Conservation (phyloP, 2,113 vertebrate genomes). For the Actenoides lindsayi region DNA sequence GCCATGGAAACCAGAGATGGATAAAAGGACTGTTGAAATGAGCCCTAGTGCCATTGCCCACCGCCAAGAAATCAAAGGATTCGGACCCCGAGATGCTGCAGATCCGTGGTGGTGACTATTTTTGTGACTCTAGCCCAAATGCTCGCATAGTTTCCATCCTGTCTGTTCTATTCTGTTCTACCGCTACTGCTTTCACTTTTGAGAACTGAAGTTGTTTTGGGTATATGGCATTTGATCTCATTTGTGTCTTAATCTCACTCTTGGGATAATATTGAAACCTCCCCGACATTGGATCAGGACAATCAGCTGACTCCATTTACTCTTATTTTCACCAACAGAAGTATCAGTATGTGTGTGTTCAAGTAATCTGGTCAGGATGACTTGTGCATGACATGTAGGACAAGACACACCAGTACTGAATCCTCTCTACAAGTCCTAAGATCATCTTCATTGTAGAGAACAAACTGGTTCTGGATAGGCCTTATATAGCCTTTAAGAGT, state of each 20-base stretch:
- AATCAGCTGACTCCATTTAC: background rate
- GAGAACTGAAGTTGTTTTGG: background rate
- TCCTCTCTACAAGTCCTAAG: background rate
- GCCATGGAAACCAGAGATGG: too few relatives aligned
- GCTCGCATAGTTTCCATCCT: too few relatives aligned
- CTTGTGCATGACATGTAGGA: background rate
- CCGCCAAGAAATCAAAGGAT: too few relatives aligned
- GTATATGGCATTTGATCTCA: background rate
- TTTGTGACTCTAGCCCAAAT: too few relatives aligned
- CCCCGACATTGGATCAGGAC: background rate
- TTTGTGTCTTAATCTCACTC: background rate
- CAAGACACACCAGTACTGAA: background rate
- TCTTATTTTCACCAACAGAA: background rate
- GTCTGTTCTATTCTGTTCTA: too few relatives aligned
- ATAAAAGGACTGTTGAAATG: too few relatives aligned
- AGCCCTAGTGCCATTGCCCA: too few relatives aligned
- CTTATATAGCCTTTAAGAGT: background rate
- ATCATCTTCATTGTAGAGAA: background rate
- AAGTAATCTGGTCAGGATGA: background rate
- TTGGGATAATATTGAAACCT: background rate
- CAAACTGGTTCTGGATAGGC: background rate
- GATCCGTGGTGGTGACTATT: too few relatives aligned
- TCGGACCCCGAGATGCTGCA: too few relatives aligned
- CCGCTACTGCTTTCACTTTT: too few relatives aligned
- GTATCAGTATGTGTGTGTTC: background rate